Conservation (phyloP, 2,888 invertebrate genomes). For the Habrosyne pyritoides region DNA sequence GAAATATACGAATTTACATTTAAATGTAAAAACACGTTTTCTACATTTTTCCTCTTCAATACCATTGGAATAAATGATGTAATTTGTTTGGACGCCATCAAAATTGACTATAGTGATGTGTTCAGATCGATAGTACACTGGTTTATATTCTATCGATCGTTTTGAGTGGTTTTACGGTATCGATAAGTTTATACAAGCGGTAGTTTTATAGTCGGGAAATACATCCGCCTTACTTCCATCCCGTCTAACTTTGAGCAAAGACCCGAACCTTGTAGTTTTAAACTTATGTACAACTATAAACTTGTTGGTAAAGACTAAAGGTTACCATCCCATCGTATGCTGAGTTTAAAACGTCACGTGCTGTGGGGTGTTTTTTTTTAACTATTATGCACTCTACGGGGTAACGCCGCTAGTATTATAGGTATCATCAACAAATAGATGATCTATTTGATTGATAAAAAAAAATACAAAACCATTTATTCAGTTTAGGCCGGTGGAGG, state of each 20-base stretch:
- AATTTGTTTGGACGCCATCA: constrained; percentile 19
- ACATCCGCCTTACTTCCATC: neutral
- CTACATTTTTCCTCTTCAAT: constrained; percentile 9
- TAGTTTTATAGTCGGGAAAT: neutral
- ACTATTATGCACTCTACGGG: no score
- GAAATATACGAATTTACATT: constrained; percentile 7
- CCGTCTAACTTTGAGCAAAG: neutral
- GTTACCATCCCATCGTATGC: no score
- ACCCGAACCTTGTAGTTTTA: neutral
- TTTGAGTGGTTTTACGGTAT: neutral
- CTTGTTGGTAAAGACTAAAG: no score
- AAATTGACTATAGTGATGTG: constrained; percentile 16
- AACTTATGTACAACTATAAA: neutral
- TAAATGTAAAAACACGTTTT: constrained; percentile 8
- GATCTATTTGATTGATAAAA: no score
- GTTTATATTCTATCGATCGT: neutral
- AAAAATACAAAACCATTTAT: no score
- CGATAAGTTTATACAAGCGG: neutral
- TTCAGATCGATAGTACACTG: neutral
- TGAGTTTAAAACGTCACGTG: no score
- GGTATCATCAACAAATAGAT: no score
- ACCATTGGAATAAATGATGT: constrained; percentile 19
- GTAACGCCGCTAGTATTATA: no score
- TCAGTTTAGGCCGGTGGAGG: no score
- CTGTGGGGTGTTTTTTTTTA: no score